Base-by-base conservation (phyloP, 1,140 invertebrate genomes). In the Diploscapter pachys region DNA sequence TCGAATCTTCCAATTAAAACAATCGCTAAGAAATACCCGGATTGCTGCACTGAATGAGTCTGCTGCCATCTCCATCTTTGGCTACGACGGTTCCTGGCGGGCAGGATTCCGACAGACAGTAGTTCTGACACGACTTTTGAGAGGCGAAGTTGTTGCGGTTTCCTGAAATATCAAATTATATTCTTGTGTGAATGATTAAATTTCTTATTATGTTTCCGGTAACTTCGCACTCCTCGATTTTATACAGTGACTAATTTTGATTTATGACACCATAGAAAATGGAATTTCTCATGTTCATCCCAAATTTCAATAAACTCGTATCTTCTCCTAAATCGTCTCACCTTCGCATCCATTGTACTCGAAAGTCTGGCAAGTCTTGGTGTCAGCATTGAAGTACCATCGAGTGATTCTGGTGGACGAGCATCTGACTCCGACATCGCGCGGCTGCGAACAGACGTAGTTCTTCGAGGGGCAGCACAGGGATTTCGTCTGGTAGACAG, bases 311-410 rank as follows among this genome's bases (percentile, higher is more conserved):
- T 13, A 79, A 79, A n/a, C 3, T 3, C 3, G 4, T 59, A 6
- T 52, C 67, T 77, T 75, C 71, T 3, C 5, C 13, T 62, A 69
- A 80, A 78, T 31, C 31, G 31, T 31, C 31, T 31, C 31, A 31
- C 31, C 82, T 72, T 85, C 82, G 66, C 83, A 83, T 51, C 83
- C 83, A 71, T 84, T 84, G 78, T 84, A 84, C 70, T 84, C 83
- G 65, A 85, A 84, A 4, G 82, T 77, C 56, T 82, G 78, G 57
- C 83, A 84, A 3, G 77, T 85, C 71, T 84, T 85, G 5, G 81
- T 81, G 67, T 84, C 83, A 4, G 81, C 79, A 65, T 84, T 84
- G 84, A 84, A 84, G 73, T 76, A 86, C 71, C 77, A 84, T 63
- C 83, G 81, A 5, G 84, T 79, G 64, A 84, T 84, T 62, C 79